Evolutionary conservation across 2,888 invertebrate species (phyloP).

Genomic region (Malacosoma neustria): DNA sequence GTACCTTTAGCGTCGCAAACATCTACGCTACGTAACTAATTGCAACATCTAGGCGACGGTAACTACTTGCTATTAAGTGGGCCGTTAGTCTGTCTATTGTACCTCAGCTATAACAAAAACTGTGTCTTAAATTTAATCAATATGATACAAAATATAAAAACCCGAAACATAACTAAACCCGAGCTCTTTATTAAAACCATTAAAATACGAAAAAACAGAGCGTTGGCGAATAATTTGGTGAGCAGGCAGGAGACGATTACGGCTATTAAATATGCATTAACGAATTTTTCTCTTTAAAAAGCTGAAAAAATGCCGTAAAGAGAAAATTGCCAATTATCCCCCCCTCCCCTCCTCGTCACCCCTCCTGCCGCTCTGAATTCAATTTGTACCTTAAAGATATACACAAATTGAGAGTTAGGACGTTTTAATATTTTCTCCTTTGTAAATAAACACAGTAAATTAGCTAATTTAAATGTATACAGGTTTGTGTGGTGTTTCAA

Average conservation of each 20-base stretch:
- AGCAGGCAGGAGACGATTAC: constrained; percentile 60
- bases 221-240: constrained; percentile 31
- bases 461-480: constrained; percentile 32
- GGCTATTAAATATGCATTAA: constrained; percentile 73
- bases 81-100: too few species aligned
- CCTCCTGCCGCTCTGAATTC: constrained; percentile 34
- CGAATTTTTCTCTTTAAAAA: constrained; percentile 71
- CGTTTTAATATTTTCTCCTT: constrained; percentile 35
- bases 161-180: too few species aligned
- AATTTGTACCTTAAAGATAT: constrained; percentile 59
- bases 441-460: constrained; percentile 26
- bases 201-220: constrained; percentile 15
- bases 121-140: too few species aligned
- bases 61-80: too few species aligned
- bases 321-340: constrained; percentile 70
- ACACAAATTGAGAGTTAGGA: constrained; percentile 58
- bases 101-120: too few species aligned
- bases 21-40: too few species aligned
- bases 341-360: constrained; percentile 23
- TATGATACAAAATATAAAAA: too few species aligned
- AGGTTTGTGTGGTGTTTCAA: constrained; percentile 3
- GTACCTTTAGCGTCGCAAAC: too few species aligned
- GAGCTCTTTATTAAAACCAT: too few species aligned
- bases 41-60: too few species aligned
- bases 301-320: constrained; percentile 70